A percentile compares a stretch with the other conserved stretches of the same genome.
These are phyloP conservation scores for Apoda limacodes DNA, from an alignment of 2,888 invertebrate species.

Conservation along the genomic window DNA sequence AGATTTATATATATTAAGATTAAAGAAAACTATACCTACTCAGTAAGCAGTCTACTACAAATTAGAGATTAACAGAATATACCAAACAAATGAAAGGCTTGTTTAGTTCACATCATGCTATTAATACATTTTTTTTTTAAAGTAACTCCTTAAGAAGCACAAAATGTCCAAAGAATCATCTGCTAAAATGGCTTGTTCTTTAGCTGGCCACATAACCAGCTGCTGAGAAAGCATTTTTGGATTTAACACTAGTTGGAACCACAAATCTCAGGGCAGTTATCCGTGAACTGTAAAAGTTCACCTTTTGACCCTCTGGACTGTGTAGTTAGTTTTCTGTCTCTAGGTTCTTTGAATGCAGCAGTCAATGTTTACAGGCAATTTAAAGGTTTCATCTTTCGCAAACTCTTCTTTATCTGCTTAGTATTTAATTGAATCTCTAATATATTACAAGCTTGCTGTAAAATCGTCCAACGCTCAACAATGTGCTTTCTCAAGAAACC, in stretches of 20 bases:
- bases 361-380: constrained; percentile 4
- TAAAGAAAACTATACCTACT: too few species aligned
- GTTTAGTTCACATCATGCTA: constrained; percentile 3
- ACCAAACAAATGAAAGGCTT: constrained; percentile 1
- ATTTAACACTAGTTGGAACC: constrained; percentile 18
- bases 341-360: constrained; percentile 3
- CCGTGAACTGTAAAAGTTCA: constrained; percentile 1
- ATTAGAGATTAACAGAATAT: too few species aligned
- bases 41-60: too few species aligned
- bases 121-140: constrained; percentile 12
- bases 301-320: neutral
- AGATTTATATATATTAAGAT: too few species aligned
- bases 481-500: constrained; percentile 15
- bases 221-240: constrained; percentile 17
- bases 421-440: constrained; percentile 10
- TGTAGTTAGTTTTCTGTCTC: constrained; percentile 4
- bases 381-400: constrained; percentile 12
- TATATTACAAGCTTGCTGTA: constrained; percentile 13
- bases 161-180: constrained; percentile 13
- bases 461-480: constrained; percentile 14
- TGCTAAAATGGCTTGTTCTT: constrained; percentile 14
- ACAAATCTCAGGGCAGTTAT: constrained; percentile 8
- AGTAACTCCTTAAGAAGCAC: constrained; percentile 17
- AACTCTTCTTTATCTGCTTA: constrained; percentile 12
- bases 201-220: constrained; percentile 15